phyloP scores from a whole-genome alignment of 2,113 vertebrate species.

The Micromys minutus region DNA sequence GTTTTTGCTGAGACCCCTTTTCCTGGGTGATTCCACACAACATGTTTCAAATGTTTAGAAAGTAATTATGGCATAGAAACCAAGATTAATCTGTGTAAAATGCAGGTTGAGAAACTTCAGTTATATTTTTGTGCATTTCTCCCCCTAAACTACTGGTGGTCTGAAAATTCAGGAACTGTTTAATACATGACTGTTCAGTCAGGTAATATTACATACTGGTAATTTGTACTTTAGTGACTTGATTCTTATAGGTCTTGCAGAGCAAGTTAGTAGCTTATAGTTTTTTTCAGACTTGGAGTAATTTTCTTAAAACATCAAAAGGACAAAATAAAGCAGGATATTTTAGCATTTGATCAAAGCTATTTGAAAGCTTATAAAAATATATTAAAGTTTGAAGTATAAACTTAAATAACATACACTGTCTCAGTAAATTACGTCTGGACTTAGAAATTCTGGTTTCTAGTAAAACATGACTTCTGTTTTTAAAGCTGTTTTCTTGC shows the following conservation, averaged over 20 bases:
- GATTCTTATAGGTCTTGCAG: background rate
- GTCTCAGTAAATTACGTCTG: constrained; percentile 39
- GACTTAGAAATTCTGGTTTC: constrained; percentile 40
- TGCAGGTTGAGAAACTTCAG: constrained; percentile 39
- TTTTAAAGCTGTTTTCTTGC: constrained; percentile 14
- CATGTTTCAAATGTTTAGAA: constrained; percentile 44
- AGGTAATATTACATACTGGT: background rate
- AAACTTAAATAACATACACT: background rate
- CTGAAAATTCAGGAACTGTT: constrained; percentile 48
- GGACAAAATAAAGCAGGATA: background rate
- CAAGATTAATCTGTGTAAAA: constrained; percentile 34
- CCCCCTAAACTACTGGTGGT: background rate
- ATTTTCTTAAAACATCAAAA: constrained; percentile 36
- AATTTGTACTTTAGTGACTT: constrained; percentile 3
- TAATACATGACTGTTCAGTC: background rate
- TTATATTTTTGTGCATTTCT: background rate
- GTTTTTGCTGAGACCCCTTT: constrained; percentile 62
- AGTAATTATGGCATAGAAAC: constrained; percentile 2
- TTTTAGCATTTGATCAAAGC: constrained; percentile 6
- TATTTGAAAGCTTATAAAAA: constrained; percentile 4
- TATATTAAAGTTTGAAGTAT: background rate
- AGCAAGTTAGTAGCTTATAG: background rate
- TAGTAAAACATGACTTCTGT: constrained; percentile 32
- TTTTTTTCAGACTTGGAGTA: background rate
- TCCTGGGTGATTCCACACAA: constrained; percentile 34